phyloP scores from a whole-genome alignment of 1,140 invertebrate genomes.

The Steinernema feltiae region DNA sequence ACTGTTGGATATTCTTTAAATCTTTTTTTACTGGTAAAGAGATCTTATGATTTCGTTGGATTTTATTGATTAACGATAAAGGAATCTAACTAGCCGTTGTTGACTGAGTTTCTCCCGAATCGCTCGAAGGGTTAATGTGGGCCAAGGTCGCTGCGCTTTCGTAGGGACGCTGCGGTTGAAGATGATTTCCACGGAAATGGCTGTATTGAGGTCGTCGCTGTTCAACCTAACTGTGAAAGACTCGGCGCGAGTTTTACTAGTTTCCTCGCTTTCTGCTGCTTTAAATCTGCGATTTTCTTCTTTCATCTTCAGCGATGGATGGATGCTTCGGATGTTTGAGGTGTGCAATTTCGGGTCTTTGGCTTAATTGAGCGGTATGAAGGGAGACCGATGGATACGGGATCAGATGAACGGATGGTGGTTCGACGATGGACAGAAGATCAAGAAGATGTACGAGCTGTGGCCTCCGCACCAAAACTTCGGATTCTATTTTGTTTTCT shows the following conservation, averaged over 20 bases:
- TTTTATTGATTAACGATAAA: too few relatives aligned
- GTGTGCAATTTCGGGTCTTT: not conserved
- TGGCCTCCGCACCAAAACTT: not conserved
- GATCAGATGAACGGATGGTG: not conserved
- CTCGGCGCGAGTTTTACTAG: not conserved
- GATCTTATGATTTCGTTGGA: too few relatives aligned
- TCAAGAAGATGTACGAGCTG: slow-evolving; percentile 10
- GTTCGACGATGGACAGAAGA: not conserved
- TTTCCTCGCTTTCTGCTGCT: not conserved
- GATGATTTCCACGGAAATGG: not conserved
- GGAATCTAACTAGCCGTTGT: too few relatives aligned
- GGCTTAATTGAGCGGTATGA: not conserved
- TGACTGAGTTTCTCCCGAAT: not conserved
- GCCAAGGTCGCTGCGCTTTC: not conserved
- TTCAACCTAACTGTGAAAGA: too few relatives aligned
- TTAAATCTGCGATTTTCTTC: not conserved
- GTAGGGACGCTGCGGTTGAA: not conserved
- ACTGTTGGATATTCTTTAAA: not conserved
- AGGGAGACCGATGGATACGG: not conserved
- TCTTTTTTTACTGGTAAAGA: too few relatives aligned
- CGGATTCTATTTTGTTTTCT: not conserved
- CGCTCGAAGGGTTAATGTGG: not conserved
- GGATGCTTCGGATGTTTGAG: not conserved
- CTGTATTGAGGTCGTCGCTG: too few relatives aligned
- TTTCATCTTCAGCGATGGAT: not conserved